phyloP scores from a whole-genome alignment of 2,113 vertebrate species.

The Carassius gibelio region DNA sequence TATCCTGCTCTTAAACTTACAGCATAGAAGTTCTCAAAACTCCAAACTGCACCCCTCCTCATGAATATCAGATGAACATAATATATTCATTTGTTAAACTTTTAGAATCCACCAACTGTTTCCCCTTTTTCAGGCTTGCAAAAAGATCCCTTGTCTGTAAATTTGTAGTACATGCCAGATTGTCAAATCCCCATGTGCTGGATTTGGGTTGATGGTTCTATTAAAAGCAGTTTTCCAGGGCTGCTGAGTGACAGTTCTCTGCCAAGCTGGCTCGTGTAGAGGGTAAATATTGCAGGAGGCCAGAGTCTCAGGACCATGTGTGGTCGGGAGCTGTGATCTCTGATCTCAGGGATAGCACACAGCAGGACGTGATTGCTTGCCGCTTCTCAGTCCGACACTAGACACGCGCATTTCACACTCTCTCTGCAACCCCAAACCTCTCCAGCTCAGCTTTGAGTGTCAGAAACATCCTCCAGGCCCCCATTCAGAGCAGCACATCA shows the following conservation, averaged over 20 bases:
- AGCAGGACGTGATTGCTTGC: slow-evolving; percentile 63
- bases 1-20: background rate
- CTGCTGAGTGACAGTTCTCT: slow-evolving; percentile 48
- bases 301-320: slow-evolving; percentile 61
- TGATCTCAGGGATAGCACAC: slow-evolving; percentile 66
- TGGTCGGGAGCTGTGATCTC: slow-evolving; percentile 65
- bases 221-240: slow-evolving; percentile 37
- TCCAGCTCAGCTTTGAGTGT: slow-evolving; percentile 61
- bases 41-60: background rate
- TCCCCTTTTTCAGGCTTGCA: background rate
- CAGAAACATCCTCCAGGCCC: slow-evolving; percentile 57
- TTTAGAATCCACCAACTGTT: slow-evolving; percentile 10
- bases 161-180: slow-evolving; percentile 11
- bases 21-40: slow-evolving; percentile 16
- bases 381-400: slow-evolving; percentile 33
- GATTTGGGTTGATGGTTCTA: slow-evolving; percentile 48
- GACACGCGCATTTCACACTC: slow-evolving; percentile 36
- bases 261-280: slow-evolving; percentile 50
- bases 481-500: slow-evolving; percentile 60
- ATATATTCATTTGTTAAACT: slow-evolving; percentile 15
- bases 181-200: slow-evolving; percentile 29
- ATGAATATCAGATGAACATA: background rate
- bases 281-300: slow-evolving; percentile 69
- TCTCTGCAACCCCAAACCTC: slow-evolving; percentile 49
- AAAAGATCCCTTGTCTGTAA: slow-evolving; percentile 37